Percentiles rank a stretch among this genome's conserved stretches.
Evolutionary conservation across 2,797 vertebrate genomes (phyloP).

Genomic region (Astyanax mexicanus): DNA sequence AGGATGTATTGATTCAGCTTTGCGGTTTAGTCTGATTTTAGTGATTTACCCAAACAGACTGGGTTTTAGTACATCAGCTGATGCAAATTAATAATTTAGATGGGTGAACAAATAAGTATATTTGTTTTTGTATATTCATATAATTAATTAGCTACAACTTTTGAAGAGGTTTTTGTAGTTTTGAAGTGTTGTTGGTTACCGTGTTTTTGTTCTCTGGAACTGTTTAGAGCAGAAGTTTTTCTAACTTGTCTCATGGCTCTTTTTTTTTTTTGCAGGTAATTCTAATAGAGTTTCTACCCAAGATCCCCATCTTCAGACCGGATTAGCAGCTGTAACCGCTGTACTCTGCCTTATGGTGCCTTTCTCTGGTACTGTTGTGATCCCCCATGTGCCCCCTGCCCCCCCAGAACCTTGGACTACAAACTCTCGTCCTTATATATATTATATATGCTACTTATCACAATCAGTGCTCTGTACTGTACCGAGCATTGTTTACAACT

Average conservation of each 20-base stretch:
- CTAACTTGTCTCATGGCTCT: conserved; percentile 61
- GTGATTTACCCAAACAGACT: no score
- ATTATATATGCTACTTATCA: conserved; percentile 15
- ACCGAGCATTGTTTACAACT: conserved; percentile 21
- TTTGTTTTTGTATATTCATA: no score
- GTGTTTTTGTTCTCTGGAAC: no score
- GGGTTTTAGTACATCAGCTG: no score
- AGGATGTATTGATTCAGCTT: no score
- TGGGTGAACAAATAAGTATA: no score
- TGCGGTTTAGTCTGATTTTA: no score
- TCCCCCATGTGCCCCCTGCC: conserved; percentile 55
- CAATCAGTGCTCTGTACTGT: conserved; percentile 10
- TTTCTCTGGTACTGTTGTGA: conserved; percentile 86
- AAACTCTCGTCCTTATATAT: conserved; percentile 29
- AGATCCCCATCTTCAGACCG: conserved; percentile 99
- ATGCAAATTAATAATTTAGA: no score
- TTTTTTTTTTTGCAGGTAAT: conserved; percentile 94
- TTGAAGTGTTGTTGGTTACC: no score
- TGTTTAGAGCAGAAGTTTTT: no score
- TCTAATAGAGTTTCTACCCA: conserved; percentile 99
- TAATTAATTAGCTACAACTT: conserved; percentile 57
- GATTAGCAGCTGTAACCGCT: conserved; percentile 84
- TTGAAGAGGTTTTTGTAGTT: no score
- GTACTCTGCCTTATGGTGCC: conserved; percentile 87
- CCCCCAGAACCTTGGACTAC: conserved; percentile 29